Base-by-base conservation (phyloP, 2,797 vertebrate genomes). In the Smutsia temminckii region DNA sequence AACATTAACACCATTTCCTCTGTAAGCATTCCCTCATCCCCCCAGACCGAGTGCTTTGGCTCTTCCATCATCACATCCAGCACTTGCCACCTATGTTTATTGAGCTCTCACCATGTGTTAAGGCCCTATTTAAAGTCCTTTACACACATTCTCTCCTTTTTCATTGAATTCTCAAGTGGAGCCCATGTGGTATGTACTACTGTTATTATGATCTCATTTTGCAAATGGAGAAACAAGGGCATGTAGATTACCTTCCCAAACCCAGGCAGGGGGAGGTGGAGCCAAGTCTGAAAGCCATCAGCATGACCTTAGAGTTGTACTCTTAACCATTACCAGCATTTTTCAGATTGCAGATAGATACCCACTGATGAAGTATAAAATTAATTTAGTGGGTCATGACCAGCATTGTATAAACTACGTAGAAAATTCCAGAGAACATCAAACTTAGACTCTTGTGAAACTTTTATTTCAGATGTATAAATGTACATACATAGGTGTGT, bases 371-470 rank as follows among this genome's bases (percentile, higher is more conserved):
- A 77, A 85, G 57, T 42, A 78, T 71, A 93, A 64, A 91, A 81
- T 57, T 53, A 91, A 68, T 18, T 87, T 87, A 85, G 66, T 90
- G 34, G 59, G 29, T 87, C 32, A 83, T 17, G 40, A 79, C 37
- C 57, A 86, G 17, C n/a, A 53, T 84, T 81, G 79, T 66, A 86
- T 83, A 74, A 95, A 92, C 89, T 12, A 95, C 91, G 57, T 13
- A 78, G 72, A 75, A 72, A 95, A 40, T 53, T 55, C 66, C 37
- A 87, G 25, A 71, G 2, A 51, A 40, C 9, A 27, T 80, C 74
- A 77, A 74, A 92, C 40, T 87, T 87, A 53, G 55, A 20, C 13
- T 81, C 40, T 77, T 72, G 23, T 84, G 71, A 87, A 92, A 92
- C 23, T 90, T 78, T 86, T 78, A 85, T 74, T 91, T 91, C 71